Evolutionary conservation across 2,888 invertebrate genomes (phyloP).

Genomic region (Gastracanthus pulcherrimus): DNA sequence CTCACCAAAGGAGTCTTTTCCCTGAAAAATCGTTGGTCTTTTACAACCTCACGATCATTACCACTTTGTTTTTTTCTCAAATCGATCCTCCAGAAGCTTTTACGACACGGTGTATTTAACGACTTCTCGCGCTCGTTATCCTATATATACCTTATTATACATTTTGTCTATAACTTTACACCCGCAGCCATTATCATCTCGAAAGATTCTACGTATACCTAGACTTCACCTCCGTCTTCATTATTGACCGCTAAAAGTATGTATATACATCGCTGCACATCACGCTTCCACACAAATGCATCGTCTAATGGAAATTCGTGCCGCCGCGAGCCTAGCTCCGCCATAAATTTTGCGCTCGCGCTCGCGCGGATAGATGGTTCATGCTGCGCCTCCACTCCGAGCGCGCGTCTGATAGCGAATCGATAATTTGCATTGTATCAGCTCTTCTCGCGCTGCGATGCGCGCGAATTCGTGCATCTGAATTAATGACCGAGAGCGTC

Average conservation of each 20-base stretch:
- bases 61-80: neutral
- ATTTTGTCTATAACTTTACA: neutral
- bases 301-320: constrained; percentile 25
- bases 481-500: too few species aligned
- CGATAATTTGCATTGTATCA: constrained; percentile 47
- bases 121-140: neutral
- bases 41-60: neutral
- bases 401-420: constrained; percentile 37
- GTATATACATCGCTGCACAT: neutral
- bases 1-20: neutral
- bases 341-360: constrained; percentile 33
- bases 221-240: neutral
- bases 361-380: too few species aligned
- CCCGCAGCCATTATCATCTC: neutral
- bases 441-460: neutral
- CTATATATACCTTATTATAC: neutral
- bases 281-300: neutral
- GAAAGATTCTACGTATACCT: neutral
- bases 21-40: neutral
- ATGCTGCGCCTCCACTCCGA: too few species aligned
- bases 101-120: neutral
- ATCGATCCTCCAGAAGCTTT: neutral
- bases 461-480: constrained; percentile 13
- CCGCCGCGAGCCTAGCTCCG: neutral
- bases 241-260: neutral